Percentiles rank a stretch among this genome's conserved stretches.
These are phyloP conservation scores for Tipula lateralis DNA, from an alignment of 2,888 invertebrate species.

Conservation along the genomic window DNA sequence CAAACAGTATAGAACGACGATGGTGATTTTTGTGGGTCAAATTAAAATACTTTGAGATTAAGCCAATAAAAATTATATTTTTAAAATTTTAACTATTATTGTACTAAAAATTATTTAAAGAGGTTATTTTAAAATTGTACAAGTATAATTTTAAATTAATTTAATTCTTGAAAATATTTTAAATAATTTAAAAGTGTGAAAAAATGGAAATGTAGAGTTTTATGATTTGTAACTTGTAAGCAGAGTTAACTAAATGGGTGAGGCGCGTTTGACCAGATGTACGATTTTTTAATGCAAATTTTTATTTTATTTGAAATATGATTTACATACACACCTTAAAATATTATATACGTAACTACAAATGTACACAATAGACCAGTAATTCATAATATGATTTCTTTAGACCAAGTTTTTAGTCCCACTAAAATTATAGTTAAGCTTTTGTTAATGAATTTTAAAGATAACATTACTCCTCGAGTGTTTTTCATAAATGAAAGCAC, in stretches of 20 bases:
- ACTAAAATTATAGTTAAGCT: too few relatives aligned
- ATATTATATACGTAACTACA: too few relatives aligned
- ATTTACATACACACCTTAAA: too few relatives aligned
- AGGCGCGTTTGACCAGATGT: neutral
- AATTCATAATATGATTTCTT: too few relatives aligned
- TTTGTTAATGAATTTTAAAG: too few relatives aligned
- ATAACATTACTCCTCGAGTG: too few relatives aligned
- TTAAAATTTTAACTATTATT: neutral
- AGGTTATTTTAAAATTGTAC: neutral
- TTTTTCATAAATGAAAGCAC: too few relatives aligned
- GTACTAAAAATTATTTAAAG: neutral
- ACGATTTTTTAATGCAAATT: neutral
- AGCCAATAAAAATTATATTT: neutral
- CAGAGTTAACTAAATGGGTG: neutral
- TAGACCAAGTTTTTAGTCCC: too few relatives aligned
- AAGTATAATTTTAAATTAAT: neutral
- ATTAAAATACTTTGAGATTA: neutral
- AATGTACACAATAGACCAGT: too few relatives aligned
- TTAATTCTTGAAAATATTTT: neutral
- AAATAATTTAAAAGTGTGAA: neutral
- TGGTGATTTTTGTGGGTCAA: neutral
- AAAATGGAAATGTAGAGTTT: neutral
- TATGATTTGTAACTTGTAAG: neutral
- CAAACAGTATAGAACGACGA: neutral
- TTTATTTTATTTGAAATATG: neutral